Evolutionary conservation across 2,888 invertebrate genomes (phyloP).

Genomic region (Camponotus fellah): DNA sequence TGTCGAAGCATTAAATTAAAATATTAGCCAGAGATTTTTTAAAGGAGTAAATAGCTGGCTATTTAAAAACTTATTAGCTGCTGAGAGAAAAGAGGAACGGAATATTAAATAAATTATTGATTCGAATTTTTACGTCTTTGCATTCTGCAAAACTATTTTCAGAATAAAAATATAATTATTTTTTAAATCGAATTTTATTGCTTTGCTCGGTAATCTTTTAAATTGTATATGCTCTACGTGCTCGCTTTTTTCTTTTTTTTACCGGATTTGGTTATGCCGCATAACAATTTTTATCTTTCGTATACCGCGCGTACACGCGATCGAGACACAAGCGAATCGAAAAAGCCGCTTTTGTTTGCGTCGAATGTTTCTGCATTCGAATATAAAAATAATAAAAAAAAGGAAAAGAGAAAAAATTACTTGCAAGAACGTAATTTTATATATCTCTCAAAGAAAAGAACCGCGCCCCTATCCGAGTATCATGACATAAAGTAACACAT

Average conservation of each 20-base stretch:
- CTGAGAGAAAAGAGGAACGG: background rate
- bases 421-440: slow-evolving; percentile 25
- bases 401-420: background rate
- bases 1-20: background rate
- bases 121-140: background rate
- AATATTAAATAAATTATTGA: background rate
- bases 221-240: background rate
- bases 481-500: slow-evolving; percentile 2
- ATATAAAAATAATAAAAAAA: slow-evolving; percentile 7
- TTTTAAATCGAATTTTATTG: background rate
- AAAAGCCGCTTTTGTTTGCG: background rate
- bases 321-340: background rate
- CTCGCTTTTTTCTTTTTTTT: background rate
- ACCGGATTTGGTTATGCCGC: background rate
- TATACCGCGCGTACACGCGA: background rate
- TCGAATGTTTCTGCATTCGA: background rate
- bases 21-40: background rate
- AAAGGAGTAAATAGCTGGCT: background rate
- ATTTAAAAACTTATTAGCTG: background rate
- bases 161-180: background rate
- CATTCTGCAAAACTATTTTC: background rate
- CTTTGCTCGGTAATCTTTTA: background rate
- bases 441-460: slow-evolving; percentile 25
- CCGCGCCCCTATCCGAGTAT: background rate
- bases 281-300: background rate